These are phyloP conservation scores for Tipula helvola DNA, from an alignment of 2,888 invertebrate genomes.

Conservation along the genomic window DNA sequence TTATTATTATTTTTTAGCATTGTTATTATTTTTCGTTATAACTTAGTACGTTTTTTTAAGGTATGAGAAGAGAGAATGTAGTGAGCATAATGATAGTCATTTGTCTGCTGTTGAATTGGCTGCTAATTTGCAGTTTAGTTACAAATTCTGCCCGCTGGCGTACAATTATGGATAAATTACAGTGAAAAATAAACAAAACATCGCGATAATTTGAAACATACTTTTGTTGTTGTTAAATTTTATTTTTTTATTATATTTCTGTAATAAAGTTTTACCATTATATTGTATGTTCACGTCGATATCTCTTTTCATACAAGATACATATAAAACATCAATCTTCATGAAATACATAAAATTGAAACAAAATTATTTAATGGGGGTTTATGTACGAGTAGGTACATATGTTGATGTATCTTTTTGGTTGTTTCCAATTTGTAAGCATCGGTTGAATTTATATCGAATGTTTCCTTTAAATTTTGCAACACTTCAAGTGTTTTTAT, in stretches of 20 bases:
- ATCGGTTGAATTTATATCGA: background rate
- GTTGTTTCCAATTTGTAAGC: background rate
- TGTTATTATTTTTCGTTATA: background rate
- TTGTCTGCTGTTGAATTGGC: constrained; percentile 46
- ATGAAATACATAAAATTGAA: background rate
- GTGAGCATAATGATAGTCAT: constrained; percentile 37
- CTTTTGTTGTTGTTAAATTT: constrained; percentile 6
- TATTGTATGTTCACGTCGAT: background rate
- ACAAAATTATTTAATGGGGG: background rate
- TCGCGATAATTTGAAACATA: constrained; percentile 21
- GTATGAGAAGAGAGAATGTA: constrained; percentile 13
- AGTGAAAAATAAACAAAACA: constrained; percentile 38
- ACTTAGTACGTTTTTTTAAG: background rate
- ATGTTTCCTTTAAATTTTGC: background rate
- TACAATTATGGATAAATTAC: constrained; percentile 42
- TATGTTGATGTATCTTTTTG: background rate
- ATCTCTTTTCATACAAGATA: background rate
- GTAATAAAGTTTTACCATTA: background rate
- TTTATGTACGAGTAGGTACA: background rate
- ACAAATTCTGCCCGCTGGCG: constrained; percentile 47
- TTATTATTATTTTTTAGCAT: background rate
- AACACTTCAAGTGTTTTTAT: background rate
- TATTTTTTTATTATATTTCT: background rate
- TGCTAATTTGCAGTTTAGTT: constrained; percentile 52
- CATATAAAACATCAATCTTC: background rate